Conservation (phyloP, 92 coral and sea anemone genomes). For the Muricea muricata region DNA sequence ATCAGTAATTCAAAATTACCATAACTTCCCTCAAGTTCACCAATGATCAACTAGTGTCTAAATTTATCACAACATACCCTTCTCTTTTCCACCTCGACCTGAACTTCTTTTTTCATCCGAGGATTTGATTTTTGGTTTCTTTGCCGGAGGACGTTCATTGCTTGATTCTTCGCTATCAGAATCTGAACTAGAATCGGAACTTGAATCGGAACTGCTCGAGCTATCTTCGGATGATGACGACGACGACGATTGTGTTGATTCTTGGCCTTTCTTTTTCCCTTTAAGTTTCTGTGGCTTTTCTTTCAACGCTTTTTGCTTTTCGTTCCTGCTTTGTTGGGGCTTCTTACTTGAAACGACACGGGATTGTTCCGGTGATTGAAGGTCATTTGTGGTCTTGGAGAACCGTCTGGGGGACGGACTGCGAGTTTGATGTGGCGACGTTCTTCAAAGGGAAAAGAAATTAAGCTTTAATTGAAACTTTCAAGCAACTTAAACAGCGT, state of each 20-base stretch:
- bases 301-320: neutral
- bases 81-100: neutral
- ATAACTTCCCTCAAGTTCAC: too few relatives aligned
- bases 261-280: neutral
- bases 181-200: constrained; percentile 19
- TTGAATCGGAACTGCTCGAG: constrained; percentile 39
- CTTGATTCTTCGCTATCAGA: constrained; percentile 6
- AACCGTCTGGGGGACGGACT: constrained; percentile 10
- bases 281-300: neutral
- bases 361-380: constrained; percentile 3
- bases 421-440: neutral
- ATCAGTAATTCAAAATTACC: too few relatives aligned
- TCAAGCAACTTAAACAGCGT: too few relatives aligned
- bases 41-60: too few relatives aligned
- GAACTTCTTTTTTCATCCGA: constrained; percentile 7
- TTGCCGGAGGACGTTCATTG: too few relatives aligned
- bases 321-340: neutral
- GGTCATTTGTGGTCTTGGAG: neutral
- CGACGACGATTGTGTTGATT: constrained; percentile 12
- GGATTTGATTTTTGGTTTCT: neutral
- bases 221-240: constrained; percentile 40
- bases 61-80: too few relatives aligned
- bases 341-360: neutral
- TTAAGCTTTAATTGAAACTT: too few relatives aligned
- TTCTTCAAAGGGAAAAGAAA: neutral